Evolutionary conservation across 2,113 vertebrate species (phyloP).

Genomic region (Calyptomena viridis): DNA sequence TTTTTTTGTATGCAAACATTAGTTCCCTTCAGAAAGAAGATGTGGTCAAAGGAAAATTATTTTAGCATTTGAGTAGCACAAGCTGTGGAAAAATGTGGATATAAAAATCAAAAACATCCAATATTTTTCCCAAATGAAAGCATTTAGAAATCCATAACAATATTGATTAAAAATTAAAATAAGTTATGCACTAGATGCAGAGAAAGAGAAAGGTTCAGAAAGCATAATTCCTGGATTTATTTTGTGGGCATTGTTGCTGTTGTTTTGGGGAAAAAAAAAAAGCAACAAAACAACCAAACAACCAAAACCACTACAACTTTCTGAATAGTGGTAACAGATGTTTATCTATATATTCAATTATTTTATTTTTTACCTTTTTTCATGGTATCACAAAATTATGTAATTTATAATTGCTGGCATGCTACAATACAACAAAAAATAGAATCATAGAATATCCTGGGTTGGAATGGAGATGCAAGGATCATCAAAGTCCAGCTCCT

Average conservation of each 20-base stretch:
- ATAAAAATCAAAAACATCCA: background rate
- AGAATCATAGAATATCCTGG: background rate
- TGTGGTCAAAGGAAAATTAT: fast-evolving
- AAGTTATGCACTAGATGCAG: background rate
- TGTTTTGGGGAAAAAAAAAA: fast-evolving
- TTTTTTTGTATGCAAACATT: background rate
- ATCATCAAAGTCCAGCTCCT: background rate
- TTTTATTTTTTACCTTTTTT: background rate
- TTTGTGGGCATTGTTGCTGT: fast-evolving
- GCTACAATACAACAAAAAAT: background rate
- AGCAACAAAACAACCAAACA: too few species aligned
- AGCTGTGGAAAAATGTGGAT: background rate
- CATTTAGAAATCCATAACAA: background rate
- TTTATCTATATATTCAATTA: background rate
- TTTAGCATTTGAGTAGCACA: background rate
- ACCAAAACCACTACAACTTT: background rate
- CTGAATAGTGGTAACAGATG: background rate
- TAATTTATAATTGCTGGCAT: background rate
- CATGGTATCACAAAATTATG: background rate
- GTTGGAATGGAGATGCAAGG: background rate
- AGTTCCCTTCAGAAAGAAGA: background rate
- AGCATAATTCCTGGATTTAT: background rate
- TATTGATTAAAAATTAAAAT: background rate
- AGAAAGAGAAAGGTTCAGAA: background rate
- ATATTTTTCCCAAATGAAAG: background rate